phyloP scores from a whole-genome alignment of 92 coral and sea anemone genomes.

The Bergia sp. region DNA sequence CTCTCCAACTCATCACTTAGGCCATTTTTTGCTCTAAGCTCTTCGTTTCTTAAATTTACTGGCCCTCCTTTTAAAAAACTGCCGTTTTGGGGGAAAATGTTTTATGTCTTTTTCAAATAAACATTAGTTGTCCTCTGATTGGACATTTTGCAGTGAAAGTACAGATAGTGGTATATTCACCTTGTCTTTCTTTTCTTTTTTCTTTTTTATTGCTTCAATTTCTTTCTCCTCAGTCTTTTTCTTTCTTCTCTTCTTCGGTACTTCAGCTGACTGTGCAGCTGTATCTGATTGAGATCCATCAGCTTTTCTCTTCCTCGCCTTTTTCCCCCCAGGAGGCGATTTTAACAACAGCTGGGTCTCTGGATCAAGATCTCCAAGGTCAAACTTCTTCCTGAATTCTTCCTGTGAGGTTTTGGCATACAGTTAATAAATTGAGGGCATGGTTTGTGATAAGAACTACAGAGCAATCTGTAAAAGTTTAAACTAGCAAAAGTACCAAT shows the following conservation, averaged over 20 bases:
- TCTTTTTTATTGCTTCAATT: slow-evolving; percentile 29
- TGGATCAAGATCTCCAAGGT: slow-evolving; percentile 76
- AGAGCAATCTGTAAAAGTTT: too few species aligned
- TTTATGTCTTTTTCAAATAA: too few species aligned
- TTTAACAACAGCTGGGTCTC: slow-evolving; percentile 61
- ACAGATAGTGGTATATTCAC: neutral
- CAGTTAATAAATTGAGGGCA: neutral
- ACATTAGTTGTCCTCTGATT: too few species aligned
- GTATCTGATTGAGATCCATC: slow-evolving; percentile 57
- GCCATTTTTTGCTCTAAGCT: too few species aligned
- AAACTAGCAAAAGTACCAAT: too few species aligned
- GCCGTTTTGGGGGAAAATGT: too few species aligned
- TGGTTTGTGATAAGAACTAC: too few species aligned
- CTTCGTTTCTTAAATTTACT: too few species aligned
- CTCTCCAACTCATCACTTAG: too few species aligned
- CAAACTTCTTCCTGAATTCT: slow-evolving; percentile 81
- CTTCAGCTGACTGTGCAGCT: slow-evolving; percentile 17
- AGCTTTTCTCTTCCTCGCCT: slow-evolving; percentile 72
- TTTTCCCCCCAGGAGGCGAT: slow-evolving; percentile 58
- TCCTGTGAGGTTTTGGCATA: slow-evolving; percentile 47
- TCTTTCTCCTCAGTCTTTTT: slow-evolving; percentile 54
- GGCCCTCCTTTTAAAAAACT: too few species aligned
- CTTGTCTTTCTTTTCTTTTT: slow-evolving; percentile 51
- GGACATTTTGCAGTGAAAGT: too few species aligned
- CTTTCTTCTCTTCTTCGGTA: slow-evolving; percentile 68